Percentiles rank a stretch among this genome's conserved stretches.
Conservation (phyloP, 2,888 invertebrate genomes). For the Tenthredo livida region DNA sequence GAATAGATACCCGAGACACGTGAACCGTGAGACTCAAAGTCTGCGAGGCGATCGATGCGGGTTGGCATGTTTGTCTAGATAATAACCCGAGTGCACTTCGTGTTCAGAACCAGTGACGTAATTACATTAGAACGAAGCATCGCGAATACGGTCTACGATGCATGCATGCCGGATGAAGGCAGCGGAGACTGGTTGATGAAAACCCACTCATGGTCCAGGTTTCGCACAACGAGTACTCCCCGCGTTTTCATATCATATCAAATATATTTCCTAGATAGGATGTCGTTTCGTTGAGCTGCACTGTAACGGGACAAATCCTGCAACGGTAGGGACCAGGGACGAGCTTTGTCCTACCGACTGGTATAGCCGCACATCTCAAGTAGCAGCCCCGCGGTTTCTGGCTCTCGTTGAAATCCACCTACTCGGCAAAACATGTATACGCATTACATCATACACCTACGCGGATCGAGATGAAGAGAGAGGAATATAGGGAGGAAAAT, state of each 20-base stretch:
- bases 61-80: slow-evolving; percentile 46
- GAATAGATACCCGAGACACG: neutral
- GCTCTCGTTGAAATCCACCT: neutral
- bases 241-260: slow-evolving; percentile 24
- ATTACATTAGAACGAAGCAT: slow-evolving; percentile 46
- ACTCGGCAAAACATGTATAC: neutral
- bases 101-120: slow-evolving; percentile 37
- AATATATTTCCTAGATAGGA: slow-evolving; percentile 46
- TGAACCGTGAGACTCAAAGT: slow-evolving; percentile 10
- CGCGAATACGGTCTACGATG: slow-evolving; percentile 27
- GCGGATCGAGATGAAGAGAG: neutral
- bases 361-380: slow-evolving; percentile 33
- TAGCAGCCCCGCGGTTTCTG: slow-evolving; percentile 31
- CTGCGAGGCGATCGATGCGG: slow-evolving; percentile 35
- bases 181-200: slow-evolving; percentile 11
- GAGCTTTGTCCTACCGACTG: neutral
- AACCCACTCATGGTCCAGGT: slow-evolving; percentile 26
- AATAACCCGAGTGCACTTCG: slow-evolving; percentile 47
- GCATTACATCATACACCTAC: neutral
- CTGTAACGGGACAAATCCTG: slow-evolving; percentile 32
- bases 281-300: slow-evolving; percentile 35
- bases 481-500: neutral
- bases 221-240: slow-evolving; percentile 13
- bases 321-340: slow-evolving; percentile 7
- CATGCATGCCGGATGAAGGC: slow-evolving; percentile 2